Percentiles rank a stretch among this genome's conserved stretches.
Evolutionary conservation across 2,113 vertebrate genomes (phyloP).

Genomic region (Dunckerocampus dactyliophorus): DNA sequence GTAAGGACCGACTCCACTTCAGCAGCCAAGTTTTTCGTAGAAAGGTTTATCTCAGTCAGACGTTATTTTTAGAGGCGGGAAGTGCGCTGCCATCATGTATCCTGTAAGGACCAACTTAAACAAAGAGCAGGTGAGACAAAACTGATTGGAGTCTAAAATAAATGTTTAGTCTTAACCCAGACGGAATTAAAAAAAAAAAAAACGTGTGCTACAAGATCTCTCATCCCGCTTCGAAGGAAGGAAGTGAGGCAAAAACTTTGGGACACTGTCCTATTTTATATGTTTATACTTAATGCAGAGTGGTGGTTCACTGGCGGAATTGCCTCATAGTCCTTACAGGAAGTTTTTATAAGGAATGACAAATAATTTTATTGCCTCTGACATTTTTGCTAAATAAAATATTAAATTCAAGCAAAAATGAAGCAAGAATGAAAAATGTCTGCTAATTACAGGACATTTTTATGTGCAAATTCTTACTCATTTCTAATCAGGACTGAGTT

Average conservation of each 20-base stretch:
- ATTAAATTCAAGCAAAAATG: too few species aligned
- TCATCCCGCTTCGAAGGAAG: constrained; percentile 52
- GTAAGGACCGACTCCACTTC: constrained; percentile 5
- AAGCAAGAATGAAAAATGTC: too few species aligned
- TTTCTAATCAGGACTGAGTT: too few species aligned
- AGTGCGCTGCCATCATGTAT: not conserved
- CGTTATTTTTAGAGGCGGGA: not conserved
- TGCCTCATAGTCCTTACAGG: too few species aligned
- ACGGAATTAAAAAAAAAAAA: not conserved
- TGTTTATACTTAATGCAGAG: too few species aligned
- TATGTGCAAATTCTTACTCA: too few species aligned
- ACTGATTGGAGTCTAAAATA: constrained; percentile 8
- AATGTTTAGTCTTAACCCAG: not conserved
- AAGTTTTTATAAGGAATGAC: too few species aligned
- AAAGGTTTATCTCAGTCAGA: not conserved
- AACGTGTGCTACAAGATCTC: constrained; percentile 21
- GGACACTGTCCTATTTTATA: too few species aligned
- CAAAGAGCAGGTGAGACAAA: not conserved
- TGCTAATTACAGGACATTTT: too few species aligned
- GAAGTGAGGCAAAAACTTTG: constrained; percentile 45
- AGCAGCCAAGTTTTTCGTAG: not conserved
- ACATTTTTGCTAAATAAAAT: too few species aligned
- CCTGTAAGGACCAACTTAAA: not conserved
- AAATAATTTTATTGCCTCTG: too few species aligned
- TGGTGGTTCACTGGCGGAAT: too few species aligned